Evolutionary conservation across 2,113 vertebrate species (phyloP), one percentile per base, ranked within the genome.

Genomic region (Cottus gobio): DNA sequence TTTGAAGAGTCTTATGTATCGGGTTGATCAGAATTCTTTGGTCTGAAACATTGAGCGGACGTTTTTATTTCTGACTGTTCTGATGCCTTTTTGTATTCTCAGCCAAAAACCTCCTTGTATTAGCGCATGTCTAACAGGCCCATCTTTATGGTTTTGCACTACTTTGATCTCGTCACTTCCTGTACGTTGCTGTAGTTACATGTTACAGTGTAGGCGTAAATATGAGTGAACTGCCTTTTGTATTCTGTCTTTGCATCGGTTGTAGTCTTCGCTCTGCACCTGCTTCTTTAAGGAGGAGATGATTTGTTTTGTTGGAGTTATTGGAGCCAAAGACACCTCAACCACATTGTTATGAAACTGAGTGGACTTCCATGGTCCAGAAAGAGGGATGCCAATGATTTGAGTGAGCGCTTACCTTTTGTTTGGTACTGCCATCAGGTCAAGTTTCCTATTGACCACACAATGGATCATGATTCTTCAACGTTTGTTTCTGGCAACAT

Each of bases 101-200:
- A 12, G 50, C 58, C 36, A 37, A 56, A 58, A 6, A 30, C 46
- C 20, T 52, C 1, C 18, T 44, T 34, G 15, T 30, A 22, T 54
- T 54, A 12, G 16, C 52, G 28, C 31, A 5, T 62, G 62, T 58
- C 20, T 28, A 18, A 44, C 18, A 10, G 58, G 66, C 37, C n/a
- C n/a, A 7, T 63, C 37, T 74, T 48, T 26, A 22, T 62, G 70
- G 30, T 62, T 62, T 71, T 84, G 70, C 36, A 61, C 74, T 71
- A 46, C 52, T 37, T 75, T 65, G 30, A 77, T 28, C 7, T 28
- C 26, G 26, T 62, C 22, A 20, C 31, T 71, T 63, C 61, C 42
- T 68, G 1, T 30, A n/a, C 28, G 24, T 46, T 22, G 22, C 42
- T 48, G 26, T 24, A 34, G 26, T 26, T 65, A 26, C 8, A 22